phyloP scores from a whole-genome alignment of 2,888 invertebrate species.

The Megaustenia siamemsis region DNA sequence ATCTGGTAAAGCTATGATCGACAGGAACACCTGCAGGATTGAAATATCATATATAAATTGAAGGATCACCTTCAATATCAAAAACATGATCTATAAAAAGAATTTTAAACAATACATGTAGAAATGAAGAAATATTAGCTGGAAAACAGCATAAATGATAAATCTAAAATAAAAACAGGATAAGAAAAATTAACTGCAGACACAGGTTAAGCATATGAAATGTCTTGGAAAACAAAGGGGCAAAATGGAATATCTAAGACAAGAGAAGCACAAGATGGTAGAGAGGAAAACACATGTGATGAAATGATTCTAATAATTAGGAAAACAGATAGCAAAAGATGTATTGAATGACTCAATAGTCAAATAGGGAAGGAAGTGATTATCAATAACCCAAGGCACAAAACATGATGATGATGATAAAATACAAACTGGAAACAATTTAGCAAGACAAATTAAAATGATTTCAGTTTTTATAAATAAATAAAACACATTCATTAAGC shows the following conservation, averaged over 20 bases:
- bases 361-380: no score
- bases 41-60: no score
- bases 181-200: background rate
- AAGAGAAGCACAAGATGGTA: background rate
- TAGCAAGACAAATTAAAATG: no score
- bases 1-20: conserved; percentile 74
- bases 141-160: background rate
- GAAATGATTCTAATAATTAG: background rate
- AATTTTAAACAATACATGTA: background rate
- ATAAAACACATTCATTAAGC: no score
- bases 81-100: background rate
- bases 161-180: background rate
- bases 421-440: no score
- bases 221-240: no score
- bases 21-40: conserved; percentile 81
- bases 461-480: no score
- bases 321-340: background rate
- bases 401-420: no score
- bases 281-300: background rate
- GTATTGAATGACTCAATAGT: no score
- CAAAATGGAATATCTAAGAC: background rate
- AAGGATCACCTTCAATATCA: no score
- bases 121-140: background rate
- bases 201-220: background rate
- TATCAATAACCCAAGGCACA: no score